Base-by-base conservation (phyloP, 2,797 vertebrate species). In the Cynodonichthys magdalenae region DNA sequence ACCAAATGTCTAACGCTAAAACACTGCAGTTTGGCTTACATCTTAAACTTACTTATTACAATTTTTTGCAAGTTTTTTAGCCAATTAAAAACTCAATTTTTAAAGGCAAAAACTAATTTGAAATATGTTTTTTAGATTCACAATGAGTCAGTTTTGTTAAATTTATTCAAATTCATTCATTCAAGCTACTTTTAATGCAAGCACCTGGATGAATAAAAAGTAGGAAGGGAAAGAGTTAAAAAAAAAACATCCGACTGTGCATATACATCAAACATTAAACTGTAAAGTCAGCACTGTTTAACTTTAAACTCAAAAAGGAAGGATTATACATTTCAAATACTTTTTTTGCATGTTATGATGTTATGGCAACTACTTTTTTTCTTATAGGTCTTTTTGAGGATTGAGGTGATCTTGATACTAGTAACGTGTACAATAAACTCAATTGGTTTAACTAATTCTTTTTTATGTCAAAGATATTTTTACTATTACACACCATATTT, bases 1-100 rank as follows among this genome's bases (percentile, higher is more conserved):
- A 34, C 53, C 69, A 67, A 59, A 74, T 69, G 66, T 71, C 44
- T 48, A 12, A 64, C 58, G 63, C 20, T 59, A 66, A 53, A 78
- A 58, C 45, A 27, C 39, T 59, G 53, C 49, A 56, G 15, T 1
- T 15, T 44, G 50, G 2, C 2, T 39, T 39, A 11, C 9, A 39
- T 39, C 36, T 14, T 3, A 12, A 55, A 53, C 48, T n/a, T 73
- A 15, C 20, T 49, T 53, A 1, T 63, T 59, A 6, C 5, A 44
- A 29, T 46, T 24, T 39, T n/a, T 20, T 20, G n/a, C 27, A 39
- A n/a, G 36, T 3, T 39, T 39, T 39, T 39, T 11, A 39, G 36
- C 29, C 61, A 1, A 47, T 45, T 18, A 39, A 6, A 24, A 20
- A 36, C 9, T 61, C n/a, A 1, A 17, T n/a, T 52, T 52, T 52